phyloP scores from a whole-genome alignment of 2,888 invertebrate genomes.

The Plutella xylostella region DNA sequence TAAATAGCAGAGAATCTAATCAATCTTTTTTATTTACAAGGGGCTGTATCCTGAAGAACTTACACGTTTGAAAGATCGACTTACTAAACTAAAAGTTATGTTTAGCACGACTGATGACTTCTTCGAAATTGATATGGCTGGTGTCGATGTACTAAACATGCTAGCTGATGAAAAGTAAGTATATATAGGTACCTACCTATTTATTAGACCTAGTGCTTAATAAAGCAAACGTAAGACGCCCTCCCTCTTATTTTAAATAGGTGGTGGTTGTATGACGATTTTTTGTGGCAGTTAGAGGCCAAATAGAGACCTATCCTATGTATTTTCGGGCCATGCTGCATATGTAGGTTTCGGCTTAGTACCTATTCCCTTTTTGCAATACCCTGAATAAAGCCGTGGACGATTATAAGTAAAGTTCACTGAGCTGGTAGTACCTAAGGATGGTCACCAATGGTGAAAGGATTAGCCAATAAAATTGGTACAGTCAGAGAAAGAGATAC shows the following conservation, averaged over 20 bases:
- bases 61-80: conserved; percentile 25
- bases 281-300: no score
- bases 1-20: not conserved
- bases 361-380: no score
- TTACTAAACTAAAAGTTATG: conserved; percentile 25
- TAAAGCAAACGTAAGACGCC: not conserved
- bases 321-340: no score
- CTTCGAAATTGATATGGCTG: conserved; percentile 44
- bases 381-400: no score
- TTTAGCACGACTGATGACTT: conserved; percentile 28
- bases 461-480: no score
- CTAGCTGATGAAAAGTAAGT: conserved; percentile 19
- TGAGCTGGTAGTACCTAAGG: no score
- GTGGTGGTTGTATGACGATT: no score
- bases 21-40: conserved; percentile 20
- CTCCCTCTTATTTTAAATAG: not conserved
- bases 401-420: no score
- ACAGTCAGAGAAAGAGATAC: no score
- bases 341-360: no score
- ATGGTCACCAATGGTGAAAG: no score
- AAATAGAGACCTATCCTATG: no score
- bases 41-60: conserved; percentile 31
- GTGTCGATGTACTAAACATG: conserved; percentile 40
- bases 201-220: not conserved
- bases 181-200: not conserved